Base-by-base conservation (phyloP, 2,113 vertebrate genomes). In the Aplodontia rufa region DNA sequence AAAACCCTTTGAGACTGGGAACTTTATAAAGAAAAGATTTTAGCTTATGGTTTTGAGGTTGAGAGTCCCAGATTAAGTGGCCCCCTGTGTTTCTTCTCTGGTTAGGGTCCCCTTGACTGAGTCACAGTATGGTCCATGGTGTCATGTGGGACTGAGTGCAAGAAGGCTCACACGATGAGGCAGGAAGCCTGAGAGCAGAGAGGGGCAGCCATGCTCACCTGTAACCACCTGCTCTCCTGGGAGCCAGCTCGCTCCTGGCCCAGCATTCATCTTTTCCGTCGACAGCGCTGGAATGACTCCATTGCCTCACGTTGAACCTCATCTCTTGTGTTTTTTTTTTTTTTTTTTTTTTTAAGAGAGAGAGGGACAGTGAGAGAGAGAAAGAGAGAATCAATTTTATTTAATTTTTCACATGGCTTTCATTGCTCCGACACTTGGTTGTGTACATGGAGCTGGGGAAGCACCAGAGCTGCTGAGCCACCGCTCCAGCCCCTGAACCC, bases 191-290 rank as follows among this genome's bases (percentile, higher is more conserved):
- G 81, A 53, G 47, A 35, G 30, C 30, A 51, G 9, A 42, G 14
- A 35, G 16, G 17, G 13, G 30, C 3, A 14, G 10, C 24, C 3
- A 1, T 32, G 12, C 14, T 60, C 16, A 28, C 1, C 10, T 12
- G 8, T 8, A 32, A 84, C 5, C 40, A 24, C 53, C 49, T 22
- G 20, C 20, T 24, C 30, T 22, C 58, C 8, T 16, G 49, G 16
- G 58, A 62, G 13, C 58, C 24, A 35, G 8, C 10, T 17, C 72
- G 2, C 14, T 78, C 58, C 47, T 55, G 14, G n/a, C 17, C 20
- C n/a, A 55, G 30, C 37, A 76, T 3, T 8, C 26, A 28, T n/a
- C 22, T 14, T 20, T 26, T 42, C 37, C 66, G 37, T 19, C 13
- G 28, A 6, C n/a, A 24, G 8, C 5, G 13, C 2, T 7, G 10